phyloP scores from a whole-genome alignment of 2,797 vertebrate species.

The Acestrorhynchus altus region DNA sequence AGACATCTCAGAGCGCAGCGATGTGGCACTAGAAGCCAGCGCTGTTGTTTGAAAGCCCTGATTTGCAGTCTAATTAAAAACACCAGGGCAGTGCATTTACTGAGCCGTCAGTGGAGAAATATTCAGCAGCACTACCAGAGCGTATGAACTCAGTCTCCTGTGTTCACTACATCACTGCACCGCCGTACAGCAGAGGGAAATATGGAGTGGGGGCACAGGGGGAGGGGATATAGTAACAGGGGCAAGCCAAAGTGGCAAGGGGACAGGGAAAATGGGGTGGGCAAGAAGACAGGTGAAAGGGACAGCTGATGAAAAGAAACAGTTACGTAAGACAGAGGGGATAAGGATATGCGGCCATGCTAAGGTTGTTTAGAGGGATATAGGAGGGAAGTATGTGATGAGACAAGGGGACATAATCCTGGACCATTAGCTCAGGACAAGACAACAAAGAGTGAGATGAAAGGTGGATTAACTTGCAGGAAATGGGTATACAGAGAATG shows the following conservation, averaged over 20 bases:
- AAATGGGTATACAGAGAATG: too few species aligned
- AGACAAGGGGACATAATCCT: neutral
- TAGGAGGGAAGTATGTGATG: neutral
- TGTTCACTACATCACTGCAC: constrained; percentile 64
- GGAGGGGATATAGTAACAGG: neutral
- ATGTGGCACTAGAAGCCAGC: neutral
- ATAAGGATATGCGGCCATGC: neutral
- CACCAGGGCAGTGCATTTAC: constrained; percentile 80
- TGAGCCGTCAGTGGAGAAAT: constrained; percentile 87
- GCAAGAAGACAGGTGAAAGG: neutral
- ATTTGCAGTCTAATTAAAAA: constrained; percentile 77
- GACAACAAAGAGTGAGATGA: too few species aligned
- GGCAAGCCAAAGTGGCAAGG: neutral
- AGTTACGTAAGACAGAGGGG: too few species aligned
- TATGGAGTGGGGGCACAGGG: constrained; percentile 1
- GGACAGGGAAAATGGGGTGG: neutral
- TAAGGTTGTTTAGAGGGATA: neutral
- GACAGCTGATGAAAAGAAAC: neutral
- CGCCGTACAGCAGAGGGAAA: constrained; percentile 12
- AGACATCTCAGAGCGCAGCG: neutral
- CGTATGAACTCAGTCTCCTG: constrained; percentile 92
- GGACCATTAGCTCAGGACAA: too few species aligned
- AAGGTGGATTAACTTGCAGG: too few species aligned
- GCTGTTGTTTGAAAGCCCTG: constrained; percentile 44
- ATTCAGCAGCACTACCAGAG: constrained; percentile 80